These are phyloP conservation scores for Rhagium mordax DNA, from an alignment of 2,888 invertebrate genomes.

Conservation along the genomic window DNA sequence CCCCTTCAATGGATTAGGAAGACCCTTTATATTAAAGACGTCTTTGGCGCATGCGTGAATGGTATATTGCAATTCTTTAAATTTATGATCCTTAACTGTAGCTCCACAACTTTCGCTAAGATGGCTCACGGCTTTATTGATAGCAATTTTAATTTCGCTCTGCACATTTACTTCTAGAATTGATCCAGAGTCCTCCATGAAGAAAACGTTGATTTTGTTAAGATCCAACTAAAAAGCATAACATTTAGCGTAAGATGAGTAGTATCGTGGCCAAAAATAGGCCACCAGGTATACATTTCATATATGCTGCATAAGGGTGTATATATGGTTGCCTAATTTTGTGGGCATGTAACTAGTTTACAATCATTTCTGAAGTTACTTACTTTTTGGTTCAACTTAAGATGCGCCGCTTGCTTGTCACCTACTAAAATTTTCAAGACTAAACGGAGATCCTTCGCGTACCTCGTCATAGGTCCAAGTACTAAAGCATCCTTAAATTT, in stretches of 20 bases:
- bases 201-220: conserved; percentile 45
- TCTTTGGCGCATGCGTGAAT: conserved; percentile 19
- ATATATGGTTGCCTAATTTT: too few species aligned
- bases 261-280: too few species aligned
- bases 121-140: conserved; percentile 71
- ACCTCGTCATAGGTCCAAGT: conserved; percentile 85
- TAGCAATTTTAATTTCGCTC: conserved; percentile 71
- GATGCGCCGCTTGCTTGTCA: conserved; percentile 66
- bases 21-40: conserved; percentile 23
- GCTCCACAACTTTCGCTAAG: conserved; percentile 64
- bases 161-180: conserved; percentile 30
- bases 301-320: too few species aligned
- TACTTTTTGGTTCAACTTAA: conserved; percentile 68
- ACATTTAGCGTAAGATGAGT: conserved; percentile 15
- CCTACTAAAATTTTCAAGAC: conserved; percentile 75
- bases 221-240: conserved; percentile 43
- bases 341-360: too few species aligned
- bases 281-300: too few species aligned
- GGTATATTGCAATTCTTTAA: conserved; percentile 57
- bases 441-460: conserved; percentile 81
- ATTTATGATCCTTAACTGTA: conserved; percentile 57
- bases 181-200: conserved; percentile 38
- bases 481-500: conserved; percentile 72
- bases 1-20: conserved; percentile 39
- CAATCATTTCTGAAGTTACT: too few species aligned